Percentiles rank a stretch among this genome's conserved stretches.
Evolutionary conservation across 1,140 invertebrate genomes (phyloP).

Genomic region (Protaetia brevitarsis): DNA sequence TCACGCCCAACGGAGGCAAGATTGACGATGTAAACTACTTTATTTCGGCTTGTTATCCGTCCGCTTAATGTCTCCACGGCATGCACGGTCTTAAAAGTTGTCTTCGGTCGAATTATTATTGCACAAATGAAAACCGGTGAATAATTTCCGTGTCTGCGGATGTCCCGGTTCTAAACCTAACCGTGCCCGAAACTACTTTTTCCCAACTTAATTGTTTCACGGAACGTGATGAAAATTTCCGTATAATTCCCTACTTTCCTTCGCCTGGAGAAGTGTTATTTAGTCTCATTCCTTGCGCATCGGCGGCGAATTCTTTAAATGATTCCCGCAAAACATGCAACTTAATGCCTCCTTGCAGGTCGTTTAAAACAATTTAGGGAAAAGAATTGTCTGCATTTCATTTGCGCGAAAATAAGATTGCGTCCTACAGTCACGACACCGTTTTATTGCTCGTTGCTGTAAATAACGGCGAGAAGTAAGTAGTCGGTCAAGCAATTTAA

Average conservation of each 20-base stretch:
- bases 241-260: background rate
- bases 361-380: constrained; percentile 5
- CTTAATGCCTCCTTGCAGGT: constrained; percentile 3
- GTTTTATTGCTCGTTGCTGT: too few species aligned
- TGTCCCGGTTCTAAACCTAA: background rate
- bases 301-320: constrained; percentile 3
- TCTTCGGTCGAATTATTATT: constrained; percentile 14
- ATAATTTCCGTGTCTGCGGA: constrained; percentile 9
- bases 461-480: too few species aligned
- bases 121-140: constrained; percentile 18
- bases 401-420: background rate
- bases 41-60: constrained; percentile 21
- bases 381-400: background rate
- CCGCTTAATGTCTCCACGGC: constrained; percentile 19
- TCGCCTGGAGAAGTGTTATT: constrained; percentile 10
- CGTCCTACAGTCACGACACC: background rate
- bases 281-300: constrained; percentile 1
- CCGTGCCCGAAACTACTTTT: constrained; percentile 10
- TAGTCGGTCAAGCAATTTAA: too few species aligned
- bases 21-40: constrained; percentile 22
- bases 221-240: constrained; percentile 9
- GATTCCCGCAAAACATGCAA: background rate
- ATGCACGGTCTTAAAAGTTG: constrained; percentile 9
- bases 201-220: constrained; percentile 11
- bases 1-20: constrained; percentile 7